Evolutionary conservation across 2,797 vertebrate genomes (phyloP).

Genomic region (Gastrophryne carolinensis): DNA sequence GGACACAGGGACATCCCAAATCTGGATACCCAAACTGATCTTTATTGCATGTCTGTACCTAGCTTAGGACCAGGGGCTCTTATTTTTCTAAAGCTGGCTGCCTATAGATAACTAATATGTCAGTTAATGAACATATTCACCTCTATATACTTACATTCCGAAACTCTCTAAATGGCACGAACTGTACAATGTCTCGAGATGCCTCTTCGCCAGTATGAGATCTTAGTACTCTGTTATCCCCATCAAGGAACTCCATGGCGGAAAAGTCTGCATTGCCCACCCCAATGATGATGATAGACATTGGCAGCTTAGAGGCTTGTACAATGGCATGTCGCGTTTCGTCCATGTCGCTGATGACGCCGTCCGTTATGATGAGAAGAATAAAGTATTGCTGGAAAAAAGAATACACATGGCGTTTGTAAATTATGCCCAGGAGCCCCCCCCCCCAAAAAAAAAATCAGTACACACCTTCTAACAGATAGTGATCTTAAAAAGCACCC

Average conservation of each 20-base stretch:
- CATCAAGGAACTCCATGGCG: conserved; percentile 97
- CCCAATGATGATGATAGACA: conserved; percentile 98
- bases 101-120: too few species aligned
- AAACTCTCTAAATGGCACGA: conserved; percentile 96
- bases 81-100: too few species aligned
- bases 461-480: not conserved
- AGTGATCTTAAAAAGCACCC: too few species aligned
- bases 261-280: conserved; percentile 96
- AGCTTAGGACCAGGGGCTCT: too few species aligned
- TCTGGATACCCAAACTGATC: too few species aligned
- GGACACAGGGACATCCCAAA: too few species aligned
- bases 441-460: too few species aligned
- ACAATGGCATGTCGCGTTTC: conserved; percentile 92
- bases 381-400: conserved; percentile 91
- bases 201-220: conserved; percentile 93
- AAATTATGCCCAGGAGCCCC: not conserved
- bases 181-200: conserved; percentile 91
- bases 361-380: conserved; percentile 95
- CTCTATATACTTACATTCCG: conserved; percentile 90
- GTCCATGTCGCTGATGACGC: conserved; percentile 98
- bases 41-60: too few species aligned
- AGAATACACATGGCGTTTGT: not conserved
- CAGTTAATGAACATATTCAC: too few species aligned
- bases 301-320: conserved; percentile 92
- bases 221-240: conserved; percentile 84